Evolutionary conservation across 2,113 vertebrate species (phyloP).

Genomic region (Nesospiza acunhae): DNA sequence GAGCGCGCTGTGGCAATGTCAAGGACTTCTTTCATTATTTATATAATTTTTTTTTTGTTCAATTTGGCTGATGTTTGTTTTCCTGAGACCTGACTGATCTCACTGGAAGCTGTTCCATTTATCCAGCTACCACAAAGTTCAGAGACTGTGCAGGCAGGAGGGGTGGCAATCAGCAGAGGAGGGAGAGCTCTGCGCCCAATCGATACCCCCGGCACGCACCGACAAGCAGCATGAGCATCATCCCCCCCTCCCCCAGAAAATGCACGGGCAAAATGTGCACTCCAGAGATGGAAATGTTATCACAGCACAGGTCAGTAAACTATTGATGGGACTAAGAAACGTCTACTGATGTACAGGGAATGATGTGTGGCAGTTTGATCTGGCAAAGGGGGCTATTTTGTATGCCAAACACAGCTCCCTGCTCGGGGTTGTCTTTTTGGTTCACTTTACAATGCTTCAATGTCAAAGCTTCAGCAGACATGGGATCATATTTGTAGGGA

Average conservation of each 20-base stretch:
- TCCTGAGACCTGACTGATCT: not conserved
- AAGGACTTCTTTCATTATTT: slow-evolving; percentile 36
- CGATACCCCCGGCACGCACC: not conserved
- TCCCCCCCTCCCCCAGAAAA: not conserved
- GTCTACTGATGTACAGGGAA: slow-evolving; percentile 32
- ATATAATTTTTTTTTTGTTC: not conserved
- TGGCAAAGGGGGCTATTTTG: slow-evolving; percentile 28
- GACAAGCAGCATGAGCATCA: slow-evolving; percentile 32
- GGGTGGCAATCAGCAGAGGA: slow-evolving; percentile 11
- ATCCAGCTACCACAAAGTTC: not conserved
- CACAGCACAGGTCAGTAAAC: slow-evolving; percentile 70
- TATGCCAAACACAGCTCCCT: slow-evolving; percentile 15
- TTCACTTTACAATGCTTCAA: slow-evolving; percentile 50
- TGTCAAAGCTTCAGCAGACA: slow-evolving; percentile 19
- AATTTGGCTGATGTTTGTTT: slow-evolving; percentile 16
- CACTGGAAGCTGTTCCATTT: slow-evolving; percentile 18
- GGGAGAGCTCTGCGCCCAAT: not conserved
- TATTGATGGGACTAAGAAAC: slow-evolving; percentile 60
- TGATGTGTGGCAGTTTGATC: slow-evolving; percentile 31
- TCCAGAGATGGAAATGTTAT: slow-evolving; percentile 67
- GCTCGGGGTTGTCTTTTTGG: not conserved
- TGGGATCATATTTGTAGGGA: not conserved
- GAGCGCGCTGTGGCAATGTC: not conserved
- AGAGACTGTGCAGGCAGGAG: not conserved
- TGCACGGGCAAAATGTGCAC: slow-evolving; percentile 35